Evolutionary conservation across 2,113 vertebrate species (phyloP), one percentile per base, ranked within the genome.

Genomic region (Gymnocephalus cernua): DNA sequence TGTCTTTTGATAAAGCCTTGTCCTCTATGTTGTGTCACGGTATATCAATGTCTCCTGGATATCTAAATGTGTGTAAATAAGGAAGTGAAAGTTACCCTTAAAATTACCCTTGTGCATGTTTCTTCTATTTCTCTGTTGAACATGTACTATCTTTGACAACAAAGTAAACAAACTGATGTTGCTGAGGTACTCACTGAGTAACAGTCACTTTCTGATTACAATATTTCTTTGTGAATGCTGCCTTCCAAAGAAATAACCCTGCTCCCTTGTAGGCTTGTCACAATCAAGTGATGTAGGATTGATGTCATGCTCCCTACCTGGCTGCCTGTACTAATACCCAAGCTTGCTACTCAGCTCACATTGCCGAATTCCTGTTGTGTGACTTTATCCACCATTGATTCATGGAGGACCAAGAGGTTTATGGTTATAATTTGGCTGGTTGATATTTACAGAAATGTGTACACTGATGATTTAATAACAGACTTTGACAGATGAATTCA

Each of bases 181-280:
- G 23, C 65, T 25, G 48, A n/a, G 38, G 51, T 25, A 67, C 44
- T 57, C 19, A 4, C 14, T 66, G 41, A 35, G 18, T 48, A 62
- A 65, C 29, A 38, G 18, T 59, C 51, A 54, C 66, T 61, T 35
- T 45, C 50, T 66, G 23, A 74, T 68, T 14, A 47, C 41, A 21
- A 23, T 4, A 1, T 88, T 70, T 74, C 25, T 86, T 82, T 91
- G 64, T 80, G 84, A 87, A 79, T 68, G 72, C 75, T 68, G 59
- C 73, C 66, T 77, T 63, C 10, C 53, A 65, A 77, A 85, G 50
- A 86, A 86, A 78, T 54, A 45, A 23, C 56, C 23, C 47, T 7
- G 35, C 10, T 7, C 15, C 48, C 14, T 4, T 44, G 32, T 29
- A 62, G 77, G 76, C 23, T 67, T 81, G 70, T 84, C 19, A 35